A percentile compares a stretch with the other conserved stretches of the same genome.
phyloP scores from a whole-genome alignment of 1,140 invertebrate species.

The Magallana angulata region DNA sequence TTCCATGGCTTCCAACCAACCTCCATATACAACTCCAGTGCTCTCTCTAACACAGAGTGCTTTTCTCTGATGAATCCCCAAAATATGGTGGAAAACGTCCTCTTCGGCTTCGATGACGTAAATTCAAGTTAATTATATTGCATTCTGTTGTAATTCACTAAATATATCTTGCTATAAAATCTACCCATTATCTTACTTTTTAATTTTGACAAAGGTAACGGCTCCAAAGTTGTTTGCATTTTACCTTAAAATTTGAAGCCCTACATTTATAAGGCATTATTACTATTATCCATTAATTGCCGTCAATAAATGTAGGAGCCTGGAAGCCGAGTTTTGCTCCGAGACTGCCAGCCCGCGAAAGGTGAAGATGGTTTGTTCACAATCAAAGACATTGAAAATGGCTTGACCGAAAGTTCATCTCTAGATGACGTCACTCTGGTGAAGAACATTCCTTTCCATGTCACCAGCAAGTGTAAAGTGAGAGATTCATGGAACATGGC shows the following conservation, averaged over 20 bases:
- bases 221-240: too few relatives aligned
- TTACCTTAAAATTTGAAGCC: too few relatives aligned
- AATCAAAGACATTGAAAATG: background rate
- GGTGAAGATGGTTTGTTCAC: too few relatives aligned
- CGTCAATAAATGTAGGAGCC: too few relatives aligned
- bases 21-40: background rate
- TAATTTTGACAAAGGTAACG: too few relatives aligned
- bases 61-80: background rate
- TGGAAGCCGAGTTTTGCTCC: too few relatives aligned
- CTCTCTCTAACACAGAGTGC: background rate
- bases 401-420: background rate
- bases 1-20: slow-evolving; percentile 11
- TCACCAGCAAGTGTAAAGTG: background rate
- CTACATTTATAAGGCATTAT: too few relatives aligned
- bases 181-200: too few relatives aligned
- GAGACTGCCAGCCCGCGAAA: too few relatives aligned
- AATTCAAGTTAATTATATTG: background rate
- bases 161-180: too few relatives aligned
- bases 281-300: too few relatives aligned
- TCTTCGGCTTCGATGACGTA: slow-evolving; percentile 15
- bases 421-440: background rate
- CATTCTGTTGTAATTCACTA: too few relatives aligned
- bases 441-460: background rate
- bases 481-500: slow-evolving; percentile 10
- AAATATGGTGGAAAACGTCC: background rate